A percentile compares a stretch with the other conserved stretches of the same genome.
Conservation (phyloP, 2,113 vertebrate species). For the Anser brachyrhynchus region DNA sequence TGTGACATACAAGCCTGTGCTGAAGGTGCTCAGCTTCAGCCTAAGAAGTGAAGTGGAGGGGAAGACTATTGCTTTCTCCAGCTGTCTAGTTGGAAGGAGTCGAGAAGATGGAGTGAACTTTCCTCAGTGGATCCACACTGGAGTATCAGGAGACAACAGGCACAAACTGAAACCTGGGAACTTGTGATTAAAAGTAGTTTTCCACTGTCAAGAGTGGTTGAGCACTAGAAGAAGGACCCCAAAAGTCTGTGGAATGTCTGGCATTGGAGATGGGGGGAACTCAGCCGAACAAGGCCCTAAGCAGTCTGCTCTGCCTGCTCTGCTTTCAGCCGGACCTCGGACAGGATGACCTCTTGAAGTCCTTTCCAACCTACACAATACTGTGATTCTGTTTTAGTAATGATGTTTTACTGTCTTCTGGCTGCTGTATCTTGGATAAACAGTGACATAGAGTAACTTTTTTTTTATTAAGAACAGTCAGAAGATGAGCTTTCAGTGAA, state of each 20-base stretch:
- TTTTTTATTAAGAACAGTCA: background rate
- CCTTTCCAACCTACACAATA: too few species aligned
- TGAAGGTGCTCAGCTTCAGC: background rate
- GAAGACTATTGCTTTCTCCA: background rate
- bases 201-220: background rate
- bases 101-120: background rate
- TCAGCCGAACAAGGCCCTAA: background rate
- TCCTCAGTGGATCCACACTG: background rate
- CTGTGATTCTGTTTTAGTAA: background rate
- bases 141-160: background rate
- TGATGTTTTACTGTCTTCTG: background rate
- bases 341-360: too few species aligned
- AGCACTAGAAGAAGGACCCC: background rate
- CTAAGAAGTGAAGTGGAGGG: background rate
- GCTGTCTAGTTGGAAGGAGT: background rate
- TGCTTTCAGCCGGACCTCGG: background rate
- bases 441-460: background rate
- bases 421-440: background rate
- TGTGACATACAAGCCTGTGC: rapidly evolving
- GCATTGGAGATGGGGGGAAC: background rate
- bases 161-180: background rate
- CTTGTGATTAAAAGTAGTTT: background rate
- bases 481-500: background rate
- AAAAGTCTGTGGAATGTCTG: background rate
- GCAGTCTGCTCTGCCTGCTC: background rate